A percentile compares a stretch with the other conserved stretches of the same genome.
Conservation (phyloP, 2,113 vertebrate genomes). For the Lophotis ruficrista region DNA sequence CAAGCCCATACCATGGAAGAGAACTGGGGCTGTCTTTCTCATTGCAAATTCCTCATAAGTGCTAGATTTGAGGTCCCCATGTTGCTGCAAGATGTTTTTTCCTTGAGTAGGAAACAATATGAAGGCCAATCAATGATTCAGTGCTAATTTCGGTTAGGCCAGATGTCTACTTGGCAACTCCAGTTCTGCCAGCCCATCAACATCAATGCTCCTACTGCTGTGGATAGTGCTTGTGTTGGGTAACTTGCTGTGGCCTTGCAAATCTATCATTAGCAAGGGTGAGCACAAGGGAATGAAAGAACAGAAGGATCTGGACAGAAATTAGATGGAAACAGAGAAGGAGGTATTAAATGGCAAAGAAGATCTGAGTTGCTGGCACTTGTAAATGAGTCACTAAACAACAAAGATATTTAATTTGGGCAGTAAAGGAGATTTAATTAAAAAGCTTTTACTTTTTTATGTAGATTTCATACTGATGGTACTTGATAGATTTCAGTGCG, state of each 20-base stretch:
- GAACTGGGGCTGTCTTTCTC: neutral
- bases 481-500: neutral
- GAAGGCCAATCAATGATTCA: neutral
- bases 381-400: neutral
- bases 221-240: neutral
- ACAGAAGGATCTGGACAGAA: neutral
- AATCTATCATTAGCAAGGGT: neutral
- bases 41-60: neutral
- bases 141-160: neutral
- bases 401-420: neutral
- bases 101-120: neutral
- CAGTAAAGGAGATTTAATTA: neutral
- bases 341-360: neutral
- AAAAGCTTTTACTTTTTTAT: constrained; percentile 24
- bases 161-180: neutral
- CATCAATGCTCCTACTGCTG: neutral
- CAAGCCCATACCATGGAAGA: neutral
- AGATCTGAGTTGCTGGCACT: neutral
- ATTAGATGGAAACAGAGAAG: neutral
- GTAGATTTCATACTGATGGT: neutral
- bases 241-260: neutral
- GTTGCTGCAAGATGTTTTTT: neutral
- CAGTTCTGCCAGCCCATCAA: neutral
- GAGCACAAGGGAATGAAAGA: neutral
- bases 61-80: neutral